Base-by-base conservation (phyloP, 1,140 invertebrate species). In the Trialeurodes vaporariorum region DNA sequence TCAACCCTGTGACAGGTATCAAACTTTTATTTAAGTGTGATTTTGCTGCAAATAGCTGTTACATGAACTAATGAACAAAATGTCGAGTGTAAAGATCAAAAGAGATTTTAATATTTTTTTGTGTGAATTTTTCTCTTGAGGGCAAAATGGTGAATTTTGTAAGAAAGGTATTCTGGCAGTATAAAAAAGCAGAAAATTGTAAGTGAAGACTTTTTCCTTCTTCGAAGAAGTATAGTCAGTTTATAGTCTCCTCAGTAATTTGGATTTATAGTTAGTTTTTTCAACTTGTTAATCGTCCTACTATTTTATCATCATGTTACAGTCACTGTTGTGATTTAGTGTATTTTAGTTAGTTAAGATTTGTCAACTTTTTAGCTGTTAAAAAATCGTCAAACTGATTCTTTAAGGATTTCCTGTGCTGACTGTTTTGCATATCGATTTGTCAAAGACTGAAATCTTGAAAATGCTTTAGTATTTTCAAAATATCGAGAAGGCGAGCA, bases 101-200 rank as follows among this genome's bases (percentile, higher is more conserved):
- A n/a, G n/a, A n/a, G n/a, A n/a, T n/a, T 17, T 49, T 49, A 49
- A 49, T 49, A 17, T 5, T 49, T 49, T 49, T 49, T 49, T 49
- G 34, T 49, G 34, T 49, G 34, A 49, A 49, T 49, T 49, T 49
- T 49, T 49, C 17, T 49, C 34, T 49, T 49, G 34, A 49, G 34
- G 34, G 34, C 34, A 49, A 49, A 49, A 17, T 49, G 5, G 17
- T 17, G 5, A 49, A 5, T 9, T 5, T 17, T 5, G 5, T 49
- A 5, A 49, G 34, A 49, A 49, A 49, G 34, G 5, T 49, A 17
- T 49, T 49, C 34, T 49, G 34, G 34, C 34, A 49, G 34, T 49
- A 49, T 49, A 49, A 49, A 49, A 49, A 49, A 49, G 34, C 34
- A 49, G 34, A 49, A 49, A 49, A 49, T 49, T 49, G 34, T 49